Conservation (phyloP, 2,888 invertebrate genomes). For the Nineta flava region DNA sequence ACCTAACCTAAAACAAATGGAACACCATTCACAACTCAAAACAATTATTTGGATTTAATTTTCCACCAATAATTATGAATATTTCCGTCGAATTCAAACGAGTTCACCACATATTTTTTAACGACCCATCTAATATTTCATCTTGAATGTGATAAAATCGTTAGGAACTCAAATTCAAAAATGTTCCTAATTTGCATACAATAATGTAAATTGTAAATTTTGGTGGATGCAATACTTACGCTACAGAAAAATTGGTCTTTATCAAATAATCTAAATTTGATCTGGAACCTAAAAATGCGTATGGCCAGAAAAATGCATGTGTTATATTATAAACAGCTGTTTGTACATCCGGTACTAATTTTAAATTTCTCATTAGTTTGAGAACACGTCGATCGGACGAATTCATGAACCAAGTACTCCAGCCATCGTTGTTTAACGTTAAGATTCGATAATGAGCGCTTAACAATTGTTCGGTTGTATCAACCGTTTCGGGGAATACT, state of each 20-base stretch:
- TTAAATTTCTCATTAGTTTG: slow-evolving; percentile 46
- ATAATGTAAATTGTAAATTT: no score
- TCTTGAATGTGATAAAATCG: no score
- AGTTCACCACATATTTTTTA: no score
- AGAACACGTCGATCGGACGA: slow-evolving; percentile 46
- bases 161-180: not conserved
- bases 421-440: slow-evolving; percentile 50
- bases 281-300: slow-evolving; percentile 58
- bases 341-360: slow-evolving; percentile 46
- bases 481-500: slow-evolving; percentile 56
- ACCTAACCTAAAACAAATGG: slow-evolving; percentile 9
- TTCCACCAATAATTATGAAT: no score
- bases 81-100: no score
- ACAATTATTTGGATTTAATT: no score
- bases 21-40: not conserved
- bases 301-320: slow-evolving; percentile 60
- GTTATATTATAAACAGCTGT: slow-evolving; percentile 59
- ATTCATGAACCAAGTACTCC: slow-evolving; percentile 57
- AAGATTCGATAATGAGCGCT: slow-evolving; percentile 46
- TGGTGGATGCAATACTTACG: slow-evolving; percentile 32
- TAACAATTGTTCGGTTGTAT: slow-evolving; percentile 48
- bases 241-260: slow-evolving; percentile 49
- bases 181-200: no score
- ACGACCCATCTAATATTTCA: no score
- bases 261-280: slow-evolving; percentile 57